These are phyloP conservation scores for Oeneis ivallda DNA, from an alignment of 2,888 invertebrate species.

Conservation along the genomic window DNA sequence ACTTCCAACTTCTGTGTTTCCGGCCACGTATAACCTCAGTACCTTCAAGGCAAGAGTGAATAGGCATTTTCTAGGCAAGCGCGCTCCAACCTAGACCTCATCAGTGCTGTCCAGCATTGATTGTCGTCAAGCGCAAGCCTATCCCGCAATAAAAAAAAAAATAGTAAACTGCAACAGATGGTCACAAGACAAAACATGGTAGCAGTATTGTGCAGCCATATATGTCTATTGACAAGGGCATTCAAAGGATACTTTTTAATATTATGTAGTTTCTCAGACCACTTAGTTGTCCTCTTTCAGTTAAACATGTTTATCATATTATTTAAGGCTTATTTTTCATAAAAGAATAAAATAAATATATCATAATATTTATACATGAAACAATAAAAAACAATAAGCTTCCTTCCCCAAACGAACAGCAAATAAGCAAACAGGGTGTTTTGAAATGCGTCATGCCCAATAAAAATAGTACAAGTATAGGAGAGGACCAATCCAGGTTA, in stretches of 20 bases:
- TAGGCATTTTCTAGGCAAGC: too few species aligned
- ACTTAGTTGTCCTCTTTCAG: not conserved
- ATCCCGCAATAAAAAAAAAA: too few species aligned
- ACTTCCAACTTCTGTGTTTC: too few species aligned
- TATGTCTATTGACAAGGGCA: constrained; percentile 48
- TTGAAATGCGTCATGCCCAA: not conserved
- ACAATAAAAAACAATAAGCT: not conserved
- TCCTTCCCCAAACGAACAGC: not conserved
- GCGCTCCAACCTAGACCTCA: too few species aligned
- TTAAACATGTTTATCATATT: not conserved
- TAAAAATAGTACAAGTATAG: not conserved
- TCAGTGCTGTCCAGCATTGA: too few species aligned
- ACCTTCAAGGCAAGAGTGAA: too few species aligned
- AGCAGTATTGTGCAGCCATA: constrained; percentile 52
- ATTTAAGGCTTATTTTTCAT: not conserved
- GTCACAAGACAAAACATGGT: constrained; percentile 44
- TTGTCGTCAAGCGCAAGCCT: too few species aligned
- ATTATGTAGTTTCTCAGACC: constrained; percentile 3
- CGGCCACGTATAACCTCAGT: too few species aligned
- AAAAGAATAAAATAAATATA: not conserved
- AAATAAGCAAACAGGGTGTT: not conserved
- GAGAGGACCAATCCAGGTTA: not conserved
- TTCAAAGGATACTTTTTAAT: constrained; percentile 31
- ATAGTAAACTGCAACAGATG: constrained; percentile 37
- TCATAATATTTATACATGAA: not conserved